Evolutionary conservation across 2,888 invertebrate genomes (phyloP), one percentile per base, ranked within the genome.

Genomic region (Xestoiulus laeticollis): DNA sequence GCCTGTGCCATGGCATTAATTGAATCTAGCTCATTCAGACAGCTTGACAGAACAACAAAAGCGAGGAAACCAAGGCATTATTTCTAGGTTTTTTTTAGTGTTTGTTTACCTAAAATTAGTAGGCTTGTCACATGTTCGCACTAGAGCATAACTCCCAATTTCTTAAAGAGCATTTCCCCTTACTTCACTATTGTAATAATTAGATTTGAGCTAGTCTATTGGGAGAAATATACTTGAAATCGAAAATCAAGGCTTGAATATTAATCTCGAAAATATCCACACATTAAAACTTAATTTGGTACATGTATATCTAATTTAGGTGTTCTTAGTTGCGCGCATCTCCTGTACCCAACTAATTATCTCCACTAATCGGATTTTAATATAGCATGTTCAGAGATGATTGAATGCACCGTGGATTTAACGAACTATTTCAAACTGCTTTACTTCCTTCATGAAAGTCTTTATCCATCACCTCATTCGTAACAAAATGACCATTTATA

Each of bases 81-180:
- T 26, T 30, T 30, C 16, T 26, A 2, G 16, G 8, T 6, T 14
- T 30, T 32, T 78, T 30, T 30, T 1, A 0, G 30, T 12, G 30
- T 78, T 78, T 78, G 78, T 32, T 78, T 78, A 78, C 30, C 78
- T n/a, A 30, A 78, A 78, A 78, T 78, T 78, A 30, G 78, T 30
- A 78, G 78, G 78, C 78, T 3, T 14, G 14, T 12, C 78, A 78
- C 78, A 14, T 26, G 78, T 30, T 78, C 10, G 22, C 68, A 26
- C 1, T 68, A 22, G 26, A 78, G 78, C 78, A 26, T 8, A 68
- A 26, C 68, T 10, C 68, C 68, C 5, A 38, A 8, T 38, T 38
- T 8, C 8, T 38, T n/a, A n/a, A n/a, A 38, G 26, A 68, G 68
- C 26, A 32, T 78, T 78, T 32, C 26, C 78, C 26, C 78, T 26